Evolutionary conservation across 2,888 invertebrate genomes (phyloP).

Genomic region (Pseudoips prasinana): DNA sequence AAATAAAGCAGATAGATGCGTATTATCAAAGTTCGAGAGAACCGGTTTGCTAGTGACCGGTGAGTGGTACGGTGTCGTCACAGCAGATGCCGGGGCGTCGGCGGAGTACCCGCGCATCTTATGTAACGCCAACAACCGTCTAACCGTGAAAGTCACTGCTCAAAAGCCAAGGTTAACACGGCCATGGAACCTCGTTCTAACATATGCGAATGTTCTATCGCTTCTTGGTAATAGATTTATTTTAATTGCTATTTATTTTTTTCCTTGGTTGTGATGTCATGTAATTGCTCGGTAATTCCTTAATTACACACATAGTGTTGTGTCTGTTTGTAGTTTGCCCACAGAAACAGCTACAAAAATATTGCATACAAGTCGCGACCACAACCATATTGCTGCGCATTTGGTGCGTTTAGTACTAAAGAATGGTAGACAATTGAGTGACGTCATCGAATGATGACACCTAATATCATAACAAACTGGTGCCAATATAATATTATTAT

Average conservation of each 20-base stretch:
- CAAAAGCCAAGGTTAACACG: constrained; percentile 80
- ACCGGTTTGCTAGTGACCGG: constrained; percentile 58
- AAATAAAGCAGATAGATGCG: constrained; percentile 12
- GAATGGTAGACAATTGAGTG: no score
- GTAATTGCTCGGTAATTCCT: constrained; percentile 52
- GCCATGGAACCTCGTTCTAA: constrained; percentile 64
- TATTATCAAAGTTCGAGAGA: constrained; percentile 42
- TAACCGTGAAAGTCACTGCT: constrained; percentile 81
- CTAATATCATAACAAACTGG: no score
- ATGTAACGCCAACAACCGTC: constrained; percentile 74
- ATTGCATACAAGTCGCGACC: no score
- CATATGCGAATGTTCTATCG: constrained; percentile 71
- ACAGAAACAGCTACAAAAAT: no score
- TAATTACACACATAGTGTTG: constrained; percentile 31
- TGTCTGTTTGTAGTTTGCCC: constrained; percentile 19
- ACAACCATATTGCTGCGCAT: no score
- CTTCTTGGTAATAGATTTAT: constrained; percentile 49
- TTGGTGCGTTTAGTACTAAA: no score
- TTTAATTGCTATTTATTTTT: constrained; percentile 58
- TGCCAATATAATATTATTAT: no score
- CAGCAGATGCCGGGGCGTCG: constrained; percentile 58
- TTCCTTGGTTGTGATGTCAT: constrained; percentile 67
- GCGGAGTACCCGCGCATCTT: constrained; percentile 61
- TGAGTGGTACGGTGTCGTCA: constrained; percentile 69
- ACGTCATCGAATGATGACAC: no score